Evolutionary conservation across 2,113 vertebrate genomes (phyloP).

Genomic region (Rallus limicola): DNA sequence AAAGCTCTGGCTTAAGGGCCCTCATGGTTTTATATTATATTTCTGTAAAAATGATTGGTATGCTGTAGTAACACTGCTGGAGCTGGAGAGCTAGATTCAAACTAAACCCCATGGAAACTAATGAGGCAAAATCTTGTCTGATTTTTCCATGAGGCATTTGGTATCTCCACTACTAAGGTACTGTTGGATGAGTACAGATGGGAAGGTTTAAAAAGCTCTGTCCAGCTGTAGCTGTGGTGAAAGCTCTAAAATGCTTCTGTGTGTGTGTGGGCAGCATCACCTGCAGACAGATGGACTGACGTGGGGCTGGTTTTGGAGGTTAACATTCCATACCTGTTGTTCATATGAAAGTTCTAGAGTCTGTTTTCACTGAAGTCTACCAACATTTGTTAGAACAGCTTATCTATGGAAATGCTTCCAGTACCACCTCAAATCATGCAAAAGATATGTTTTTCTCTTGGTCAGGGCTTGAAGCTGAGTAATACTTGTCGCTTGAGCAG

Average conservation of each 20-base stretch:
- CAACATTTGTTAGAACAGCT: not conserved
- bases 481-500: not conserved
- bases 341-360: fast-evolving
- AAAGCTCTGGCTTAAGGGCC: not conserved
- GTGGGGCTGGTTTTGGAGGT: not conserved
- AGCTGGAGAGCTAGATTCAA: not conserved
- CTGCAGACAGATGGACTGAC: not conserved
- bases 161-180: not conserved
- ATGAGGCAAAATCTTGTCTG: not conserved
- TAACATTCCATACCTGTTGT: not conserved
- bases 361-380: not conserved
- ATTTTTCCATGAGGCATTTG: not conserved
- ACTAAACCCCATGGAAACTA: not conserved
- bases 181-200: not conserved
- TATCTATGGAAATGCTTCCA: not conserved
- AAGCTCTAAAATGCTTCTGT: not conserved
- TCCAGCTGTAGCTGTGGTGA: not conserved
- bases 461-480: not conserved
- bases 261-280: not conserved
- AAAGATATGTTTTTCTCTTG: not conserved
- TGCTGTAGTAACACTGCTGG: not conserved
- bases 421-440: not conserved
- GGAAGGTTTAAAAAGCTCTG: fast-evolving
- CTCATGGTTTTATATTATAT: not conserved
- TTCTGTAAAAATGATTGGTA: not conserved